Evolutionary conservation across 2,888 invertebrate species (phyloP), one percentile per base, ranked within the genome.

Genomic region (Hirtodrosophila trivittata): DNA sequence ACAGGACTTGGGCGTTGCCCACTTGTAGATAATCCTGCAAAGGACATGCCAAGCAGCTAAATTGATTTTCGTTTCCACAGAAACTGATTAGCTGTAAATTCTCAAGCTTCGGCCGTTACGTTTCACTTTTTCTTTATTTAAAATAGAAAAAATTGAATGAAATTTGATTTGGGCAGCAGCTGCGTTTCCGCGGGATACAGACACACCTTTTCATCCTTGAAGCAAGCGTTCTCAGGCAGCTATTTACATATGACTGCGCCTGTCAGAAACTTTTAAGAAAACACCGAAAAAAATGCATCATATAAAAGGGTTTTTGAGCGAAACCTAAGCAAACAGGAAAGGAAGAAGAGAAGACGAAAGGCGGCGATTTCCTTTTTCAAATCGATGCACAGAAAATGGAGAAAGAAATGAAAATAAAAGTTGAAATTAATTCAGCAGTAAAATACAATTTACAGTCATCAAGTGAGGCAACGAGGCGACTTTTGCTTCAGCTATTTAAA

Each of bases 361-460:
- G 18, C n/a, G n/a, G n/a, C n/a, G n/a, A n/a, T n/a, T n/a, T n/a
- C 35, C 30, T 56, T 46, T 68, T 35, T 26, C 5, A 30, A 63
- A 74, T 68, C 54, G 43, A 58, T 45, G 56, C 42, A 63, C 52
- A 47, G 75, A 47, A 60, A 75, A 69, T 68, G 57, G 45, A 41
- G 26, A 68, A 67, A 71, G 55, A 66, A 54, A 81, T 66, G 59
- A 64, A 69, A 54, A 66, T 55, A 60, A 77, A 66, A 82, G 67
- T 50, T 49, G 76, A 80, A 86, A 81, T 81, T 81, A 81, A 81
- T 86, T 81, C 80, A 86, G 86, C 70, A 86, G 86, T 83, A 86
- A 81, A 86, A 21, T 83, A 83, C 58, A 75, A 83, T 80, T 83
- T 82, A 78, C 60, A 77, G 62, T 21, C 67, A 51, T 43, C 32